These are phyloP conservation scores for Matsumyia berberina DNA, from an alignment of 2,888 invertebrate species.

Conservation along the genomic window DNA sequence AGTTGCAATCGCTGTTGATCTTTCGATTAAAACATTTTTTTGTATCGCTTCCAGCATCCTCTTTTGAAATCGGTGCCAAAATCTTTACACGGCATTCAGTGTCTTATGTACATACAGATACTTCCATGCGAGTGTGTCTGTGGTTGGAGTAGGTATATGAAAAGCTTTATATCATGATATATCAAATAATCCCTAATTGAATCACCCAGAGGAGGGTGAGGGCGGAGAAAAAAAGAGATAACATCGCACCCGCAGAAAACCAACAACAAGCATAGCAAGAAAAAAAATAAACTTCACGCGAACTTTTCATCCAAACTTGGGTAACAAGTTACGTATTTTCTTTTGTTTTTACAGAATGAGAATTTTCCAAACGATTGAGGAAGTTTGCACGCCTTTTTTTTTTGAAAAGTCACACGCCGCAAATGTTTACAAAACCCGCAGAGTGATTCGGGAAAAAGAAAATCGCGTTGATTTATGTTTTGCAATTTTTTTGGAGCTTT, in stretches of 20 bases:
- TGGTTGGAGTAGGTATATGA: constrained; percentile 21
- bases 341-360: constrained; percentile 28
- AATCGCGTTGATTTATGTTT: constrained; percentile 52
- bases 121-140: constrained; percentile 8
- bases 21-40: constrained; percentile 56
- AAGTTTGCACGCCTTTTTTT: constrained; percentile 15
- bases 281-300: constrained; percentile 21
- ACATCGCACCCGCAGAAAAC: constrained; percentile 20
- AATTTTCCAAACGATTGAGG: constrained; percentile 47
- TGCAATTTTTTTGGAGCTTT: not conserved
- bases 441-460: constrained; percentile 31
- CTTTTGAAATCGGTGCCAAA: constrained; percentile 59
- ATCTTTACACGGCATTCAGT: constrained; percentile 29
- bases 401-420: constrained; percentile 22
- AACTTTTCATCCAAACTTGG: constrained; percentile 42
- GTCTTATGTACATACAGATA: not conserved
- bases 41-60: constrained; percentile 36
- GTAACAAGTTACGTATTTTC: not conserved
- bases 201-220: constrained; percentile 42
- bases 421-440: not conserved
- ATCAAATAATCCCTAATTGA: constrained; percentile 67
- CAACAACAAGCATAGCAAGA: not conserved
- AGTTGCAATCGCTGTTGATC: constrained; percentile 58
- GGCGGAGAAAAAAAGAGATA: constrained; percentile 17
- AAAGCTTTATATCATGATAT: constrained; percentile 43